phyloP scores from a whole-genome alignment of 2,113 vertebrate species.

The Lutjanus erythropterus region DNA sequence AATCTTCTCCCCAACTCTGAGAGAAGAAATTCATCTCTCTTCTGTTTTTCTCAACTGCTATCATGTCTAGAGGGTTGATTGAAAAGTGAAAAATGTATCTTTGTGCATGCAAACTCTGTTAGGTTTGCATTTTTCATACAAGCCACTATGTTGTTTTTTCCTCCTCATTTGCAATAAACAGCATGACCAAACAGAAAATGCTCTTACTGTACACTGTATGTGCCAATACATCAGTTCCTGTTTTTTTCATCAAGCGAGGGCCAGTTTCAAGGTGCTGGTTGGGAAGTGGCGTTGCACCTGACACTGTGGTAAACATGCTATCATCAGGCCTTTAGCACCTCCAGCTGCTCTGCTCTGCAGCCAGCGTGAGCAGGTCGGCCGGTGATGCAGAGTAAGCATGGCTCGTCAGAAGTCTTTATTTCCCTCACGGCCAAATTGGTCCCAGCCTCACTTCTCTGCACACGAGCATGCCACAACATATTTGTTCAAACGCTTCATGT shows the following conservation, averaged over 20 bases:
- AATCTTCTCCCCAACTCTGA: conserved; percentile 35
- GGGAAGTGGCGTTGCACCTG: conserved; percentile 37
- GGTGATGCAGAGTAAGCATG: conserved; percentile 51
- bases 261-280: conserved; percentile 36
- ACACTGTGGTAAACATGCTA: conserved; percentile 48
- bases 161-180: conserved; percentile 68
- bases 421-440: conserved; percentile 52
- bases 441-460: conserved; percentile 42
- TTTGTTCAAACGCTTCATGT: conserved; percentile 43
- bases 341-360: conserved; percentile 50
- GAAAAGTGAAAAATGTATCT: conserved; percentile 67
- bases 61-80: conserved; percentile 55
- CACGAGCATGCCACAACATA: conserved; percentile 55
- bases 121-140: conserved; percentile 35
- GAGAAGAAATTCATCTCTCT: conserved; percentile 50
- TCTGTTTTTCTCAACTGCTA: conserved; percentile 50
- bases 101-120: conserved; percentile 23
- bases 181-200: conserved; percentile 37
- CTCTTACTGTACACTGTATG: conserved; percentile 24
- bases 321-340: conserved; percentile 56
- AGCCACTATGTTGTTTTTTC: not conserved
- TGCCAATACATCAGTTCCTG: conserved; percentile 36
- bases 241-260: not conserved
- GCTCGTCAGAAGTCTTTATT: conserved; percentile 50
- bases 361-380: conserved; percentile 14